Percentiles rank a stretch among this genome's conserved stretches.
These are phyloP conservation scores for Dynastes maya DNA, from an alignment of 2,888 invertebrate genomes.

Conservation along the genomic window DNA sequence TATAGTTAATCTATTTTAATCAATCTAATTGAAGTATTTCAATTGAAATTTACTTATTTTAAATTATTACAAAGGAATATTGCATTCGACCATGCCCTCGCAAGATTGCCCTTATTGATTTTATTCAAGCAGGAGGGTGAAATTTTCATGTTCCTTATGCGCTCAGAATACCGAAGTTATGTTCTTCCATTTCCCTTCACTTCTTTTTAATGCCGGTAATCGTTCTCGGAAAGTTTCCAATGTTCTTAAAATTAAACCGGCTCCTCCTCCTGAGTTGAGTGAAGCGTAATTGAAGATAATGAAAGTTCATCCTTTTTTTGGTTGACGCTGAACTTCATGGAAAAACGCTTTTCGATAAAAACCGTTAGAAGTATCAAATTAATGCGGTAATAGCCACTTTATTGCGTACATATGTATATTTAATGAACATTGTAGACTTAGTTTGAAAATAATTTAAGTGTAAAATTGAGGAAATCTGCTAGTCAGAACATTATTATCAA, in stretches of 20 bases:
- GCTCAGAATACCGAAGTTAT: neutral
- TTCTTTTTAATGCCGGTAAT: conserved; percentile 16
- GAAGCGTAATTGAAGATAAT: conserved; percentile 17
- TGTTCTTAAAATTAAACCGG: conserved; percentile 22
- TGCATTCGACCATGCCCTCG: neutral
- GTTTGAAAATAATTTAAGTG: no score
- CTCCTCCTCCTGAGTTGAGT: neutral
- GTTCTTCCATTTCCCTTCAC: neutral
- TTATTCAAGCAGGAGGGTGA: neutral
- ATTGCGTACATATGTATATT: no score
- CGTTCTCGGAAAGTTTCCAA: conserved; percentile 14
- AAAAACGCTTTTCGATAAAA: neutral
- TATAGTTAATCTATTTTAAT: neutral
- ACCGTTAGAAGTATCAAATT: neutral
- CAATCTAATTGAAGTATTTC: conserved; percentile 1
- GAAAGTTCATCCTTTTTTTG: conserved; percentile 1
- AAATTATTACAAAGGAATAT: neutral
- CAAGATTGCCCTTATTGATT: conserved; percentile 4
- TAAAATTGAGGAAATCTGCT: no score
- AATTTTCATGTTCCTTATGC: neutral
- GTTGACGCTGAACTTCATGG: neutral
- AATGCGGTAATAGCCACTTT: neutral
- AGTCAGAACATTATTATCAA: no score
- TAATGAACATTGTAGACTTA: no score
- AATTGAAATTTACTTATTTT: neutral